Evolutionary conservation across 2,113 vertebrate species (phyloP).

Genomic region (Xenopus laevis): DNA sequence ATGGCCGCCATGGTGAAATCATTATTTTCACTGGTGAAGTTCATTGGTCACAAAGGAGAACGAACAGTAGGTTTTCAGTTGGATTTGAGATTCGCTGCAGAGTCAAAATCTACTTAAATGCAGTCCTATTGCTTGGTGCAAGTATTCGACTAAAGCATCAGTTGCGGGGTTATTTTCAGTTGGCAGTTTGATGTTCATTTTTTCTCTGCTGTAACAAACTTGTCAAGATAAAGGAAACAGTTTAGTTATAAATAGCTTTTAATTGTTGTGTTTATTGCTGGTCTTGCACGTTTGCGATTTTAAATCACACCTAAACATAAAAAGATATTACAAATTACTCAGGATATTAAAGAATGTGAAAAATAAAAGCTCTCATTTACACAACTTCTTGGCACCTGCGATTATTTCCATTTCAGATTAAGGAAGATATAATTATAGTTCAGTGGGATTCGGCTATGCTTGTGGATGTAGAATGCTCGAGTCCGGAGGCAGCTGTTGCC

Average conservation of each 20-base stretch:
- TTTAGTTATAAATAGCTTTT: not conserved
- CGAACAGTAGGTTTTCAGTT: too few relatives aligned
- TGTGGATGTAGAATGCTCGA: not conserved
- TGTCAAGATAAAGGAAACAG: not conserved
- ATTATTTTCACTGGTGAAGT: too few relatives aligned
- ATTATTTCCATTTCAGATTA: constrained; percentile 7
- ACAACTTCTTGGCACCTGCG: not conserved
- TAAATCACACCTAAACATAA: not conserved
- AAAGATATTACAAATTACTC: not conserved
- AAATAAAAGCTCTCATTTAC: not conserved
- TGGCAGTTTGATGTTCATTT: too few relatives aligned
- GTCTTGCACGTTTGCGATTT: not conserved
- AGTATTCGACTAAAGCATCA: too few relatives aligned
- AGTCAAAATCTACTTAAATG: too few relatives aligned
- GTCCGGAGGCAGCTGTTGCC: constrained; percentile 18
- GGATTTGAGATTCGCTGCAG: too few relatives aligned
- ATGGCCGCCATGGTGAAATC: too few relatives aligned
- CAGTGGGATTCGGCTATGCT: not conserved
- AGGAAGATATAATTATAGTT: not conserved
- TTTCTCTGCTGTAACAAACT: not conserved
- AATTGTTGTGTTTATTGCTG: not conserved
- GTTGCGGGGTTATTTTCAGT: too few relatives aligned
- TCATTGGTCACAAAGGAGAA: too few relatives aligned
- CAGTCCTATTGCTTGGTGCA: too few relatives aligned
- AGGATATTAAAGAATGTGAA: not conserved